A percentile compares a stretch with the other conserved stretches of the same genome.
Conservation (phyloP, 1,140 invertebrate species). For the Eueides isabella region DNA sequence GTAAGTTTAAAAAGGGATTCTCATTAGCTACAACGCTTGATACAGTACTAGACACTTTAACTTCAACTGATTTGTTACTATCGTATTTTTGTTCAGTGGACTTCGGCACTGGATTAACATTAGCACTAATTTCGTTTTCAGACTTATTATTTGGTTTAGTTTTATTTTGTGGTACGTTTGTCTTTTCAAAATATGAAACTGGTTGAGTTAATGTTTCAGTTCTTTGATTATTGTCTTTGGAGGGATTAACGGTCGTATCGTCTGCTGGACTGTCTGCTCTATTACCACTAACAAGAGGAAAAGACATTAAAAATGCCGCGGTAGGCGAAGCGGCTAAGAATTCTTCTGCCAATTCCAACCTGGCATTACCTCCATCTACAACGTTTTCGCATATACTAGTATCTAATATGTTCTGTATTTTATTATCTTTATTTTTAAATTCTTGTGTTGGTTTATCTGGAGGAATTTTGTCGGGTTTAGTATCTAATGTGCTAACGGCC, state of each 20-base stretch:
- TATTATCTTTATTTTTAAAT: constrained; percentile 75
- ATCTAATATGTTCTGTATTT: constrained; percentile 75
- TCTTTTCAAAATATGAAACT: constrained; percentile 62
- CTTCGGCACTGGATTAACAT: constrained; percentile 47
- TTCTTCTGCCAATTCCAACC: constrained; percentile 88
- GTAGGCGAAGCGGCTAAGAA: constrained; percentile 90
- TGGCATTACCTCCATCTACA: constrained; percentile 82
- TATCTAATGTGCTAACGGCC: not conserved
- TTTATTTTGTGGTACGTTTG: constrained; percentile 51
- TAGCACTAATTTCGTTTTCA: constrained; percentile 34
- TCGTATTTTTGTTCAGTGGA: constrained; percentile 54
- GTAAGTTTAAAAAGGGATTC: constrained; percentile 70
- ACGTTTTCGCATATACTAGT: constrained; percentile 79
- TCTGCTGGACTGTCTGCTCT: constrained; percentile 78
- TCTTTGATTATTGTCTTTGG: constrained; percentile 59
- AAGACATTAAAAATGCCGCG: constrained; percentile 89
- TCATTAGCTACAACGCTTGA: constrained; percentile 44
- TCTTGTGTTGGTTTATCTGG: constrained; percentile 46
- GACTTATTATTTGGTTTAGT: constrained; percentile 54
- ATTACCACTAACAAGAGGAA: constrained; percentile 85
- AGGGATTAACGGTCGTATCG: constrained; percentile 54
- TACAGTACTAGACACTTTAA: constrained; percentile 46
- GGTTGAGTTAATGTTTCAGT: constrained; percentile 51
- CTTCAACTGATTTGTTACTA: constrained; percentile 48
- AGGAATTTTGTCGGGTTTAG: constrained; percentile 45